These are phyloP conservation scores for Eriosoma lanigerum DNA, from an alignment of 1,140 invertebrate species.

Conservation along the genomic window DNA sequence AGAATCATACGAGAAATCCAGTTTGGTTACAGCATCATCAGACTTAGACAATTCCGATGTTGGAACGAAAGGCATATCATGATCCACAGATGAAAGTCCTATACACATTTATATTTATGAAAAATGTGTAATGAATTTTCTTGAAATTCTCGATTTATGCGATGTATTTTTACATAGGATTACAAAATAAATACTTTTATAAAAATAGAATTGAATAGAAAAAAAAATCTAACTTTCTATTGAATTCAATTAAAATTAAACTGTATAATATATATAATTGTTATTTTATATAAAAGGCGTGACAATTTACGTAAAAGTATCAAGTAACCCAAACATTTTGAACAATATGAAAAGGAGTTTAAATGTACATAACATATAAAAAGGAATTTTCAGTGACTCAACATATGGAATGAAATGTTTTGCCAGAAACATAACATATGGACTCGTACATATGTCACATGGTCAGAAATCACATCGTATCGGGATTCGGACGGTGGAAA, in stretches of 20 bases:
- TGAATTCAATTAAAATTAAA: too few species aligned
- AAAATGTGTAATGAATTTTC: neutral
- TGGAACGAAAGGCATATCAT: conserved; percentile 32
- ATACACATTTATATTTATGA: conserved; percentile 38
- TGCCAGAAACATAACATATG: neutral
- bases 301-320: too few species aligned
- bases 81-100: conserved; percentile 44
- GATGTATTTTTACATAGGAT: too few species aligned
- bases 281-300: too few species aligned
- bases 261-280: too few species aligned
- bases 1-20: conserved; percentile 4
- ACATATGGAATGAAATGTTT: conserved; percentile 7
- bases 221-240: too few species aligned
- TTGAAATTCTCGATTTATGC: neutral
- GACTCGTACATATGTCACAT: too few species aligned
- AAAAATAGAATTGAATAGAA: too few species aligned
- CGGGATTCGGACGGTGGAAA: neutral
- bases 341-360: too few species aligned
- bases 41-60: conserved; percentile 14
- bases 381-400: neutral
- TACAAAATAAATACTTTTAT: too few species aligned
- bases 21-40: neutral
- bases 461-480: neutral
- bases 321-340: too few species aligned
- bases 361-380: neutral